A percentile compares a stretch with the other conserved stretches of the same genome.
Evolutionary conservation across 2,888 invertebrate species (phyloP).

Genomic region (Plagiodera versicolora): DNA sequence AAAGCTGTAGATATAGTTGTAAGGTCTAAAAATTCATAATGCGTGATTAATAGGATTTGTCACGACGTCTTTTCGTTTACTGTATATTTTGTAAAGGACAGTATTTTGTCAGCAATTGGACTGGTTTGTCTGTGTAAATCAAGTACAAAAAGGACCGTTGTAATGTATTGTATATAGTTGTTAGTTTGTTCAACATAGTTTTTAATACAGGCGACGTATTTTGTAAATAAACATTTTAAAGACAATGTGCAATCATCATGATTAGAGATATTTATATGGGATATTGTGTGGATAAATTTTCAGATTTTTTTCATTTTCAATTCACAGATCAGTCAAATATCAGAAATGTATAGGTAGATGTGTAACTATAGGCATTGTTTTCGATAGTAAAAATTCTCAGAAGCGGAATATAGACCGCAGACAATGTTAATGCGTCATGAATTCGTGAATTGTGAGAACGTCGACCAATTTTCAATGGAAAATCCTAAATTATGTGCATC

Average conservation of each 20-base stretch:
- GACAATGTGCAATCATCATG: constrained; percentile 49
- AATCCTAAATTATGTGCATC: constrained; percentile 27
- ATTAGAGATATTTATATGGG: constrained; percentile 39
- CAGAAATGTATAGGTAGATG: background rate
- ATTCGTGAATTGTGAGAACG: constrained; percentile 36
- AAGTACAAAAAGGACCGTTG: constrained; percentile 53
- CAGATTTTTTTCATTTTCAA: background rate
- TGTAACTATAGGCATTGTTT: background rate
- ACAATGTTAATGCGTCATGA: constrained; percentile 38
- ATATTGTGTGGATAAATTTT: constrained; percentile 30
- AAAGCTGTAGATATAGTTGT: constrained; percentile 41
- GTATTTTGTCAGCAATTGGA: constrained; percentile 38
- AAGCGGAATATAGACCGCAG: constrained; percentile 37
- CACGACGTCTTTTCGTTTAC: constrained; percentile 39
- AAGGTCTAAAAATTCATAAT: constrained; percentile 37
- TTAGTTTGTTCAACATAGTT: constrained; percentile 51
- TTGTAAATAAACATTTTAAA: constrained; percentile 44
- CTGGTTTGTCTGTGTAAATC: constrained; percentile 47
- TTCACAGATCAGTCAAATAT: background rate
- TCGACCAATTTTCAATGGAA: constrained; percentile 39
- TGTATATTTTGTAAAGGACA: constrained; percentile 39
- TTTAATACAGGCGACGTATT: constrained; percentile 47
- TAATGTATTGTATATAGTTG: constrained; percentile 54
- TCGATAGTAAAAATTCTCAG: constrained; percentile 13
- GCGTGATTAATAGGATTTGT: constrained; percentile 45